phyloP scores from a whole-genome alignment of 2,797 vertebrate species.

The Siniperca undulata region DNA sequence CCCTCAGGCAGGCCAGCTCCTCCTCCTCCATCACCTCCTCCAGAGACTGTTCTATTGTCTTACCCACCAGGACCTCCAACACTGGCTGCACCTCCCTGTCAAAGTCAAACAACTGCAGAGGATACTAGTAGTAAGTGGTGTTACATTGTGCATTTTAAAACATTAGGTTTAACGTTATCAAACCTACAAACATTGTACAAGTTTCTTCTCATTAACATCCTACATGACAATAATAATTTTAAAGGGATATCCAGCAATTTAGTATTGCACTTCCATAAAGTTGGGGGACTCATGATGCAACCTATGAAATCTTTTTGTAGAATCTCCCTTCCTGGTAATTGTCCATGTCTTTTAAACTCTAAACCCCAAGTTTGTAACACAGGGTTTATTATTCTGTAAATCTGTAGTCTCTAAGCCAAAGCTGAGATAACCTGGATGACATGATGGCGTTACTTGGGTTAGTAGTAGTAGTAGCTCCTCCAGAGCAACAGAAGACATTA shows the following conservation, averaged over 20 bases:
- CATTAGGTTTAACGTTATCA: not conserved
- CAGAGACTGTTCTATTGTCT: slow-evolving; percentile 93
- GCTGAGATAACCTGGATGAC: not conserved
- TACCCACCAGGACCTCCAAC: slow-evolving; percentile 93
- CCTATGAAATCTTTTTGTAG: not conserved
- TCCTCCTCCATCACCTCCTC: slow-evolving; percentile 96
- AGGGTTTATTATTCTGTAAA: not conserved
- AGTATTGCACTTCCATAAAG: not conserved
- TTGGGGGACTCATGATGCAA: not conserved
- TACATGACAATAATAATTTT: not conserved
- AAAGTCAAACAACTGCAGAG: slow-evolving; percentile 93
- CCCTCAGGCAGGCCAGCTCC: slow-evolving; percentile 88
- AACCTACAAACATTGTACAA: not conserved
- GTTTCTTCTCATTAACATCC: not conserved
- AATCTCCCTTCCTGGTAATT: not conserved
- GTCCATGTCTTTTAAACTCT: not conserved
- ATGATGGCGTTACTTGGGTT: not conserved
- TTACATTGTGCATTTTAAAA: not conserved
- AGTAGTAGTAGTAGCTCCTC: not conserved
- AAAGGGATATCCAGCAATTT: not conserved
- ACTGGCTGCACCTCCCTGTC: slow-evolving; percentile 92
- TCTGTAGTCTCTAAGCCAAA: not conserved
- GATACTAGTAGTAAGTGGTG: not conserved
- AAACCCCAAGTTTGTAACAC: not conserved
- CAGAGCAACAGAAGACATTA: not conserved